phyloP scores from a whole-genome alignment of 2,797 vertebrate genomes.

The Hippocampus kuda region DNA sequence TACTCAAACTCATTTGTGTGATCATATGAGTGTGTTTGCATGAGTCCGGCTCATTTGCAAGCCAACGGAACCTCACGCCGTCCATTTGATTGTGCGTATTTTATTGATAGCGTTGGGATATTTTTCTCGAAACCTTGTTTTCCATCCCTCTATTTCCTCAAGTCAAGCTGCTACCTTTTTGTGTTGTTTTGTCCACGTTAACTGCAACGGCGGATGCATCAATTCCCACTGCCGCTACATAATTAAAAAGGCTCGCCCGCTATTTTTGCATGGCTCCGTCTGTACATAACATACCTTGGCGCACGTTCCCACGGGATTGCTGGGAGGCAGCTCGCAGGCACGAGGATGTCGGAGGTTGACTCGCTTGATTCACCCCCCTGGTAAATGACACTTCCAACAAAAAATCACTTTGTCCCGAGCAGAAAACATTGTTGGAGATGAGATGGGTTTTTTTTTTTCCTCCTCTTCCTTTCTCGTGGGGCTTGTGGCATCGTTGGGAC shows the following conservation, averaged over 20 bases:
- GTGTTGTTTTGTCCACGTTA: not conserved
- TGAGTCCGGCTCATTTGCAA: too few relatives aligned
- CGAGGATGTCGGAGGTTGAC: constrained; percentile 32
- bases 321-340: constrained; percentile 39
- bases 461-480: not conserved
- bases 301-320: constrained; percentile 18
- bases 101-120: not conserved
- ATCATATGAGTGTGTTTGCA: too few relatives aligned
- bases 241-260: not conserved
- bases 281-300: not conserved
- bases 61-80: too few relatives aligned
- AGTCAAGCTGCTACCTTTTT: not conserved
- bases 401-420: constrained; percentile 32
- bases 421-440: constrained; percentile 22
- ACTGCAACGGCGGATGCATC: not conserved
- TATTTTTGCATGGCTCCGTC: not conserved
- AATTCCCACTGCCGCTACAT: not conserved
- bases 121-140: not conserved
- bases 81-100: too few relatives aligned
- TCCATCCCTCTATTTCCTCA: not conserved
- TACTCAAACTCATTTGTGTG: too few relatives aligned
- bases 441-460: not conserved
- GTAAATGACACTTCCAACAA: constrained; percentile 37
- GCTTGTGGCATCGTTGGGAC: not conserved
- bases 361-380: constrained; percentile 32